A percentile compares a stretch with the other conserved stretches of the same genome.
These are phyloP conservation scores for Luidia sarsii DNA, from an alignment of 53 echinoderm and acorn worm species.

Conservation along the genomic window DNA sequence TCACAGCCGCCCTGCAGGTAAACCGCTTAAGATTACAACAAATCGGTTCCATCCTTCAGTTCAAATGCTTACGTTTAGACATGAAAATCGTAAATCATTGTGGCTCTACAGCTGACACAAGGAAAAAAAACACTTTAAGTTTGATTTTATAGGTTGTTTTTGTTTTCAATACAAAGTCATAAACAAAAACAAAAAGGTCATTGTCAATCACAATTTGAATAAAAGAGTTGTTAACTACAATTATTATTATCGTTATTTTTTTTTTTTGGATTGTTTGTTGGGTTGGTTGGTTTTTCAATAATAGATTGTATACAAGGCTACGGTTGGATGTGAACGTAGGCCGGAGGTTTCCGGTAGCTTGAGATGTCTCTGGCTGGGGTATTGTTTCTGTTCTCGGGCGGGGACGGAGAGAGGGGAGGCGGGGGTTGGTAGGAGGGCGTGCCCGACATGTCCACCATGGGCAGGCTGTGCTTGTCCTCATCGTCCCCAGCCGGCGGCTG, in stretches of 20 bases:
- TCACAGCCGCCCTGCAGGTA: not conserved
- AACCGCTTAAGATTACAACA: not conserved
- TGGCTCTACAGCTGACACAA: conserved; percentile 5
- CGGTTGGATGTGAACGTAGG: conserved; percentile 78
- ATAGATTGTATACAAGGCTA: conserved; percentile 56
- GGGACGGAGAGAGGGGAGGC: conserved; percentile 84
- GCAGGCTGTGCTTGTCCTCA: conserved; percentile 75
- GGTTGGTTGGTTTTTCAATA: too few relatives aligned
- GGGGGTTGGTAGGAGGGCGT: conserved; percentile 94
- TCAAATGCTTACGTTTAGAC: not conserved
- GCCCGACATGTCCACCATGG: conserved; percentile 89
- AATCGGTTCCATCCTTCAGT: conserved; percentile 11
- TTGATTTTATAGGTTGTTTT: not conserved
- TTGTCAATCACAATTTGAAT: conserved; percentile 31
- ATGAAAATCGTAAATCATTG: not conserved
- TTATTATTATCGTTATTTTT: too few relatives aligned
- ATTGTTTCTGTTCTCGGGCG: conserved; percentile 86
- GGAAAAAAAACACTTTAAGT: conserved; percentile 22
- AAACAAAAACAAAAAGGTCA: conserved; percentile 38
- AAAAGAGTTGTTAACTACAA: too few relatives aligned
- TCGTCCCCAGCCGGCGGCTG: conserved; percentile 42
- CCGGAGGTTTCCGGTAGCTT: conserved; percentile 90
- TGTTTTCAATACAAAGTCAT: conserved; percentile 28
- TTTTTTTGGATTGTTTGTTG: too few relatives aligned
- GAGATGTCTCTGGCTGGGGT: conserved; percentile 79